These are phyloP conservation scores for Seriola quinqueradiata DNA, from an alignment of 2,113 vertebrate genomes.

Conservation along the genomic window DNA sequence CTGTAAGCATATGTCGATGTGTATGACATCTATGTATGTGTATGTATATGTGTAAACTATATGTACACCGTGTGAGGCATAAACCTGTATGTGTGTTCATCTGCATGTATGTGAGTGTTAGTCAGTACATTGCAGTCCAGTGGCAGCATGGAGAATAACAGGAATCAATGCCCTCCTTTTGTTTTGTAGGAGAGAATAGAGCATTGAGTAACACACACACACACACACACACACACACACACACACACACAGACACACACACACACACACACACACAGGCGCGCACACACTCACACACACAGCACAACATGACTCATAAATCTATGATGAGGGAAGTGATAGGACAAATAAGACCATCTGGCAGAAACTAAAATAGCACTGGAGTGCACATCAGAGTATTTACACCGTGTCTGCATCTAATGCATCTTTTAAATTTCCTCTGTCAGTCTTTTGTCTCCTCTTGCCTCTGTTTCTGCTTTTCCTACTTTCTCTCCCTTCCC, in stretches of 20 bases:
- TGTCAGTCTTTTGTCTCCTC: constrained; percentile 7
- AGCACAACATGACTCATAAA: background rate
- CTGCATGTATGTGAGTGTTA: background rate
- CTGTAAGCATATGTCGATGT: background rate
- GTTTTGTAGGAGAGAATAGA: constrained; percentile 19
- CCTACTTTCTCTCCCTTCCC: background rate
- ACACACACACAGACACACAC: background rate
- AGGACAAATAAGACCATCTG: too few relatives aligned
- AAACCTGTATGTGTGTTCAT: background rate
- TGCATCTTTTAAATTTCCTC: constrained; percentile 23
- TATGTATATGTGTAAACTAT: too few relatives aligned
- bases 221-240: constrained; percentile 24
- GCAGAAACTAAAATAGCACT: constrained; percentile 11
- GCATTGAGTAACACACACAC: background rate
- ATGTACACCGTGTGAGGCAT: background rate
- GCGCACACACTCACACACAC: too few relatives aligned
- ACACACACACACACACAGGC: too few relatives aligned
- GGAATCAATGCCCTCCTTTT: constrained; percentile 32
- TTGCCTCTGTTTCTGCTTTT: background rate
- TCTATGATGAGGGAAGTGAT: too few relatives aligned
- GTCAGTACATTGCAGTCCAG: background rate
- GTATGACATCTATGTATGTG: background rate
- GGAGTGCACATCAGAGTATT: constrained; percentile 17
- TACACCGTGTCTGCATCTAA: background rate
- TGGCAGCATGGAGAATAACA: constrained; percentile 14